phyloP scores from a whole-genome alignment of 2,113 vertebrate species.

The Gymnogyps californianus region DNA sequence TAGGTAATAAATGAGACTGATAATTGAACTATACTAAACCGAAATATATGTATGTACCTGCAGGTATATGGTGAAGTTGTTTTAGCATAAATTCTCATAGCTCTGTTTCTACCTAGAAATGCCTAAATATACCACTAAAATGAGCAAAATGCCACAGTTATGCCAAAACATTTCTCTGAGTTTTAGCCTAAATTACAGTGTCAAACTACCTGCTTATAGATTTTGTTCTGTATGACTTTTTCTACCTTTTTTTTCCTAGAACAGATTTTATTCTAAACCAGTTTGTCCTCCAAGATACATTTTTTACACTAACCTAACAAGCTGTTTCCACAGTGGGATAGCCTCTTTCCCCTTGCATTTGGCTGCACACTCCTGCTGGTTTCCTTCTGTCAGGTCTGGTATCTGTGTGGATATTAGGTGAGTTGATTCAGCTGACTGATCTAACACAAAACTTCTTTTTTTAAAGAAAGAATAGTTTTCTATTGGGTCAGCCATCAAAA shows the following conservation, averaged over 20 bases:
- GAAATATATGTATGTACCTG: constrained; percentile 76
- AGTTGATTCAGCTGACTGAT: not conserved
- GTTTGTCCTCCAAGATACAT: not conserved
- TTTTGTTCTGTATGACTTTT: not conserved
- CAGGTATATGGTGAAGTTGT: not conserved
- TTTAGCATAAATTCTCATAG: not conserved
- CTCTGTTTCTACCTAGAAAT: not conserved
- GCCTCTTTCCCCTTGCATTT: not conserved
- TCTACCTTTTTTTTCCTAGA: not conserved
- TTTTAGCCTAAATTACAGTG: not conserved
- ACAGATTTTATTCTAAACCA: not conserved
- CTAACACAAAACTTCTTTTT: not conserved
- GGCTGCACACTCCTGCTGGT: not conserved
- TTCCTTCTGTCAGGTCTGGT: not conserved
- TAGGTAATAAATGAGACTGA: constrained; percentile 84
- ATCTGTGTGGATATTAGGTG: not conserved
- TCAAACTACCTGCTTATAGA: not conserved
- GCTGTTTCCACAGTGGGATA: not conserved
- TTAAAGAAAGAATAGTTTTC: not conserved
- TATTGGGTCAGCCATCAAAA: not conserved
- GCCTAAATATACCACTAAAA: not conserved
- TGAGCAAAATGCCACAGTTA: not conserved
- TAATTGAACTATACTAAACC: constrained; percentile 86
- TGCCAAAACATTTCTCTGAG: not conserved
- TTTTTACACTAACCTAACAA: not conserved